Conservation (phyloP, 1,140 invertebrate species). For the Phenacoccus solenopsis region DNA sequence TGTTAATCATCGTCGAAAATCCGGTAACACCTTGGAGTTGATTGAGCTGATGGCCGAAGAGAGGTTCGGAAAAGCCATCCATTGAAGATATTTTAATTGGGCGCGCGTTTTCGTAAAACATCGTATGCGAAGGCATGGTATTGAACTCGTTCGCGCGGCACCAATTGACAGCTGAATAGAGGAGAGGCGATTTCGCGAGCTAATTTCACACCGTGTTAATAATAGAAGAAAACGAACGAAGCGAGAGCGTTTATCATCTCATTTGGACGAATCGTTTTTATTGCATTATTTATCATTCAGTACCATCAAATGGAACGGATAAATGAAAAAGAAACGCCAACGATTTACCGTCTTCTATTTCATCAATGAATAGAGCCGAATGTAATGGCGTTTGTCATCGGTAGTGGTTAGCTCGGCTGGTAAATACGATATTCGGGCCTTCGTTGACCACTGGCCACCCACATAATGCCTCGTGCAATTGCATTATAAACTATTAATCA, state of each 20-base stretch:
- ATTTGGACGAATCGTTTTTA: constrained; percentile 13
- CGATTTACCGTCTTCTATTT: background rate
- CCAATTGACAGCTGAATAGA: constrained; percentile 15
- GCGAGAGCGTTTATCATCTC: constrained; percentile 11
- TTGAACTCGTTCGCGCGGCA: background rate
- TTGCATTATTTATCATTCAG: constrained; percentile 14
- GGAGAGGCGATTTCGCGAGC: constrained; percentile 8
- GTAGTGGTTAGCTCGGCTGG: background rate
- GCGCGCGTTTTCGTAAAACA: background rate
- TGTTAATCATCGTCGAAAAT: no score
- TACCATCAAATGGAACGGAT: constrained; percentile 6
- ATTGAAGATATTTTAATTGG: no score
- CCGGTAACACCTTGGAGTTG: no score
- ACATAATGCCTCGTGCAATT: constrained; percentile 16
- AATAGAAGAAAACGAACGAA: background rate
- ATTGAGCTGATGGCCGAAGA: no score
- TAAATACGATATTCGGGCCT: constrained; percentile 1
- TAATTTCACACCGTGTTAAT: constrained; percentile 18
- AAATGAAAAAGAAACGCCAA: background rate
- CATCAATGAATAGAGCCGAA: background rate
- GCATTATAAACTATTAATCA: constrained; percentile 2
- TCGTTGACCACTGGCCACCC: constrained; percentile 4
- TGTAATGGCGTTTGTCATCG: constrained; percentile 5
- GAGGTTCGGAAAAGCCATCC: background rate
- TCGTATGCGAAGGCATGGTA: no score